phyloP scores from a whole-genome alignment of 2,888 invertebrate genomes.

The Polylopha cassiicola region DNA sequence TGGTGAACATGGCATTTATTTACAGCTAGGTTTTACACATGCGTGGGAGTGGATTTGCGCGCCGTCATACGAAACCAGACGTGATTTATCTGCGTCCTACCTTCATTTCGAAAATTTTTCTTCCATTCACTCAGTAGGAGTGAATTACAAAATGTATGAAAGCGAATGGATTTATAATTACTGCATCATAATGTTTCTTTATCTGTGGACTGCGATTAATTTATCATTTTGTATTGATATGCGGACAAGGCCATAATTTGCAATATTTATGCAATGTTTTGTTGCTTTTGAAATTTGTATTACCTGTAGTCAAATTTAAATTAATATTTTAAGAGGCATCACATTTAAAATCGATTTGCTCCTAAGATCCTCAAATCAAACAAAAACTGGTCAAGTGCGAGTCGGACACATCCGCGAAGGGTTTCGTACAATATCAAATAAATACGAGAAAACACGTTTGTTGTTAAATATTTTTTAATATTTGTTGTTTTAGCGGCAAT shows the following conservation, averaged over 20 bases:
- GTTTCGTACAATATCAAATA: too few relatives aligned
- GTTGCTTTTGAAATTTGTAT: conserved; percentile 4
- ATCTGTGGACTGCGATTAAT: conserved; percentile 29
- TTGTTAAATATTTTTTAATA: too few relatives aligned
- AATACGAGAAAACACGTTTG: too few relatives aligned
- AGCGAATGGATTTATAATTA: conserved; percentile 36
- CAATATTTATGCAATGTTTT: conserved; percentile 15
- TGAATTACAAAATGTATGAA: conserved; percentile 36
- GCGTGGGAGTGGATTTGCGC: conserved; percentile 26
- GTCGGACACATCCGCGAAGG: too few relatives aligned
- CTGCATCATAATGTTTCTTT: conserved; percentile 30
- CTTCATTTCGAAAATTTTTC: conserved; percentile 34
- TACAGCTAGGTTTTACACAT: conserved; percentile 5
- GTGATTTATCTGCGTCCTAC: conserved; percentile 36
- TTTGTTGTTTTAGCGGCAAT: too few relatives aligned
- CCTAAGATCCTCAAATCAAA: too few relatives aligned
- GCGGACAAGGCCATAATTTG: conserved; percentile 20
- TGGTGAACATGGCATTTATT: conserved; percentile 16
- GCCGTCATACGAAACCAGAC: conserved; percentile 27
- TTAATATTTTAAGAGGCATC: too few relatives aligned
- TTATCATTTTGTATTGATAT: conserved; percentile 16
- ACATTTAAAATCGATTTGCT: too few relatives aligned
- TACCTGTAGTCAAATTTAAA: too few relatives aligned
- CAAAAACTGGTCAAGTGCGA: too few relatives aligned
- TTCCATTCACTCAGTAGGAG: conserved; percentile 41